Evolutionary conservation across 2,113 vertebrate species (phyloP).

Genomic region (Petrocephalus zakoni): DNA sequence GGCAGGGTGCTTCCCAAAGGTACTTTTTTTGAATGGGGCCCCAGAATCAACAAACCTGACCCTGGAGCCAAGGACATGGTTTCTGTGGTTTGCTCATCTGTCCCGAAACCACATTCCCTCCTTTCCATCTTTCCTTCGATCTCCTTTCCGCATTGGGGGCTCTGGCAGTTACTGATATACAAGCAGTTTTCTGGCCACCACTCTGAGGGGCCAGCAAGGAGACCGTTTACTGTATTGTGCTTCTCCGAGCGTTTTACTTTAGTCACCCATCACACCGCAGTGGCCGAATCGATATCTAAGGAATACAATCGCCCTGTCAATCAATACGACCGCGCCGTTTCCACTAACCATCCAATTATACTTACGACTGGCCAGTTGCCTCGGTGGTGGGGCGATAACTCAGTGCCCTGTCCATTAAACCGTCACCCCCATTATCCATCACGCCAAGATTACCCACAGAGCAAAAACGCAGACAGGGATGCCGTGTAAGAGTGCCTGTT

Average conservation of each 20-base stretch:
- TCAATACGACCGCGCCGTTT: background rate
- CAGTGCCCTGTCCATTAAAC: slow-evolving; percentile 7
- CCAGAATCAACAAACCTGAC: background rate
- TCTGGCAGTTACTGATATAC: background rate
- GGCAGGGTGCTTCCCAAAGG: background rate
- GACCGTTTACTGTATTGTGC: background rate
- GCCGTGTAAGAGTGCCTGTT: background rate
- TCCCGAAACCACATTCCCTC: background rate
- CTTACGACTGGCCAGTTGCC: background rate
- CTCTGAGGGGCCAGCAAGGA: background rate
- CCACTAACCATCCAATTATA: slow-evolving; percentile 5
- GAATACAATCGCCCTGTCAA: background rate
- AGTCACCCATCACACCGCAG: background rate
- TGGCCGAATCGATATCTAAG: slow-evolving; percentile 2
- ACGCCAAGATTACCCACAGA: background rate
- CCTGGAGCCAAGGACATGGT: background rate
- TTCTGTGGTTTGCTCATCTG: background rate
- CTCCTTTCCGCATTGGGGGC: background rate
- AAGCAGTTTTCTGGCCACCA: background rate
- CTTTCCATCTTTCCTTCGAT: background rate
- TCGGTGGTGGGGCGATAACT: background rate
- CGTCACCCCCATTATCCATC: background rate
- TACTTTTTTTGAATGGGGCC: background rate
- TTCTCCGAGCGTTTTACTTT: background rate
- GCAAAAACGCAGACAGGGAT: background rate